Evolutionary conservation across 2,888 invertebrate genomes (phyloP).

Genomic region (Alentia gelatinosa): DNA sequence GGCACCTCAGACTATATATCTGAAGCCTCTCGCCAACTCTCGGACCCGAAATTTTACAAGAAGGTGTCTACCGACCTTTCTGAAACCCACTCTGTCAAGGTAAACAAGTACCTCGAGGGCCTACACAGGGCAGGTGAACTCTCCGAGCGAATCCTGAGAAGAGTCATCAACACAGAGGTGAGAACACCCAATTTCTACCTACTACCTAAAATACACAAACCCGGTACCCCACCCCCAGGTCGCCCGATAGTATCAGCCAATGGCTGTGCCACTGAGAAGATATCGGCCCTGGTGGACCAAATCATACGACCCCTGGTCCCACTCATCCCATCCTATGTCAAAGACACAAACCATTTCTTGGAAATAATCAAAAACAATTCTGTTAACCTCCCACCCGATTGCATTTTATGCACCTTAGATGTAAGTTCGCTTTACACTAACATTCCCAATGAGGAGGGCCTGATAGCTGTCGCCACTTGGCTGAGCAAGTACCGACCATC

Average conservation of each 20-base stretch:
- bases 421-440: not conserved
- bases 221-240: not conserved
- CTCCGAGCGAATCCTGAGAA: not conserved
- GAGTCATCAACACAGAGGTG: no score
- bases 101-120: not conserved
- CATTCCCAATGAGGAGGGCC: not conserved
- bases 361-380: no score
- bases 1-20: not conserved
- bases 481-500: not conserved
- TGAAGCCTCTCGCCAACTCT: not conserved
- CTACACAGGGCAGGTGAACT: not conserved
- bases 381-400: not conserved
- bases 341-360: not conserved
- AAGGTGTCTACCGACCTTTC: not conserved
- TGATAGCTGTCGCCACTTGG: no score
- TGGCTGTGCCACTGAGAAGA: constrained; percentile 1
- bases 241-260: not conserved
- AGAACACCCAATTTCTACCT: not conserved
- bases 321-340: not conserved
- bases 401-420: not conserved
- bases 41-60: not conserved
- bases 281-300: not conserved
- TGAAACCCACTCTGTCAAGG: not conserved
- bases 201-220: not conserved
- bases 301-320: not conserved